Percentiles rank a stretch among this genome's conserved stretches.
phyloP scores from a whole-genome alignment of 2,888 invertebrate genomes.

The Drosophila planitibia region DNA sequence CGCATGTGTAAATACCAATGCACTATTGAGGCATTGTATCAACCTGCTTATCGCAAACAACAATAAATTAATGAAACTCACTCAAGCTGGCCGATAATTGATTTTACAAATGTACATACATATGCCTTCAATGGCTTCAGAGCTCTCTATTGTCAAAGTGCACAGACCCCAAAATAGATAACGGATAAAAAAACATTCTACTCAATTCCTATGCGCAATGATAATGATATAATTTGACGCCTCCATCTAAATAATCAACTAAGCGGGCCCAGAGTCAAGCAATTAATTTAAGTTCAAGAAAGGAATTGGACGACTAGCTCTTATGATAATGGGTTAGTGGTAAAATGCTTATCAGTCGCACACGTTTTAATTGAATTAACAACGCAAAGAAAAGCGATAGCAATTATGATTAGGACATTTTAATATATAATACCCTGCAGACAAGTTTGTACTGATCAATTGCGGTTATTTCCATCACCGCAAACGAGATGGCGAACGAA shows the following conservation, averaged over 20 bases:
- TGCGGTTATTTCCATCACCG: background rate
- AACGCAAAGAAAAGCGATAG: background rate
- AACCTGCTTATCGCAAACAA: conserved; percentile 7
- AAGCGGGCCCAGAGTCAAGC: background rate
- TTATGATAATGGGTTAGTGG: conserved; percentile 8
- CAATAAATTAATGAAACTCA: conserved; percentile 2
- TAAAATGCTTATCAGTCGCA: conserved; percentile 8
- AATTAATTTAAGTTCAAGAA: conserved; percentile 26
- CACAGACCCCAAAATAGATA: conserved; percentile 27
- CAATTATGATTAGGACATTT: background rate
- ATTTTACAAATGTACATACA: background rate
- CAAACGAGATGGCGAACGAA: background rate
- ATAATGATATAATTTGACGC: conserved; percentile 11
- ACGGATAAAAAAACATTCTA: background rate
- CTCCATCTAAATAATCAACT: conserved; percentile 4
- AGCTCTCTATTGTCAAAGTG: conserved; percentile 12
- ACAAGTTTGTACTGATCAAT: background rate
- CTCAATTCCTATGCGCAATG: background rate
- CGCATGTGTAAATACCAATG: background rate
- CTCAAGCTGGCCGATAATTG: conserved; percentile 5
- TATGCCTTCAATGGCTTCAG: background rate
- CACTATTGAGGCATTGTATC: background rate
- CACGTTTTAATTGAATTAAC: background rate
- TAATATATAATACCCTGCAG: background rate
- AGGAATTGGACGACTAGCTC: background rate